Conservation (phyloP, 2,797 vertebrate species). For the Gymnodraco acuticeps region DNA sequence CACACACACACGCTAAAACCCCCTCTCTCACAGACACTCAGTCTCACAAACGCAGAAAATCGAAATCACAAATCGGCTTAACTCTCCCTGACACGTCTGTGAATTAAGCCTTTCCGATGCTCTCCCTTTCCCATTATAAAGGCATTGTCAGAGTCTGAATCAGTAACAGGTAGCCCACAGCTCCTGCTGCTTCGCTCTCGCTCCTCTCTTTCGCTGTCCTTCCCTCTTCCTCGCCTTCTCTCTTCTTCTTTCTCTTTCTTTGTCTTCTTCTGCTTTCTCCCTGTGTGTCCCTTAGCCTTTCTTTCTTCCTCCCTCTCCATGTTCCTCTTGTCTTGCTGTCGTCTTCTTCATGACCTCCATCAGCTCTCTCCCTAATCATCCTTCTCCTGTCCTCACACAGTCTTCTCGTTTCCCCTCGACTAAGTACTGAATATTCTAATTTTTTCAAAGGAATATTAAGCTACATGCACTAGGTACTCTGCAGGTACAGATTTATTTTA, state of each 20-base stretch:
- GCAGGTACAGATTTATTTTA: not conserved
- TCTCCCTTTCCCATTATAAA: slow-evolving; percentile 81
- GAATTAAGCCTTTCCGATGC: slow-evolving; percentile 82
- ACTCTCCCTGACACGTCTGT: slow-evolving; percentile 83
- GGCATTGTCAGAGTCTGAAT: slow-evolving; percentile 79
- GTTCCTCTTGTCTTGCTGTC: slow-evolving; percentile 8
- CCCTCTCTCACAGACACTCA: slow-evolving; percentile 73
- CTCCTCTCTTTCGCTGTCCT: slow-evolving; percentile 23
- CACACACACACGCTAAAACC: slow-evolving; percentile 48
- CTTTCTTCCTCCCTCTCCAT: slow-evolving; percentile 31
- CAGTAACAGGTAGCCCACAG: slow-evolving; percentile 78
- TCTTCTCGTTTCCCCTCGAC: slow-evolving; percentile 32
- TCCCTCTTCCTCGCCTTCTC: slow-evolving; percentile 11
- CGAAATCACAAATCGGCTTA: slow-evolving; percentile 85
- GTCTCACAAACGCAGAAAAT: slow-evolving; percentile 81
- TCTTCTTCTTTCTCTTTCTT: slow-evolving; percentile 20
- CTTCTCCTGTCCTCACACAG: slow-evolving; percentile 38
- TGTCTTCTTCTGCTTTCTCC: slow-evolving; percentile 30
- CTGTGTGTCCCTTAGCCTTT: slow-evolving; percentile 18
- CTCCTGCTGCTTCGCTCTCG: slow-evolving; percentile 58
- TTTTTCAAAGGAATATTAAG: slow-evolving; percentile 19
- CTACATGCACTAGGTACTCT: slow-evolving; percentile 1
- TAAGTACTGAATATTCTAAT: slow-evolving; percentile 23
- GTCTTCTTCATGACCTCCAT: slow-evolving; percentile 64
- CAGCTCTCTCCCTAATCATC: slow-evolving; percentile 65